phyloP scores from a whole-genome alignment of 2,888 invertebrate genomes.

The Caenorhabditis doughertyi region DNA sequence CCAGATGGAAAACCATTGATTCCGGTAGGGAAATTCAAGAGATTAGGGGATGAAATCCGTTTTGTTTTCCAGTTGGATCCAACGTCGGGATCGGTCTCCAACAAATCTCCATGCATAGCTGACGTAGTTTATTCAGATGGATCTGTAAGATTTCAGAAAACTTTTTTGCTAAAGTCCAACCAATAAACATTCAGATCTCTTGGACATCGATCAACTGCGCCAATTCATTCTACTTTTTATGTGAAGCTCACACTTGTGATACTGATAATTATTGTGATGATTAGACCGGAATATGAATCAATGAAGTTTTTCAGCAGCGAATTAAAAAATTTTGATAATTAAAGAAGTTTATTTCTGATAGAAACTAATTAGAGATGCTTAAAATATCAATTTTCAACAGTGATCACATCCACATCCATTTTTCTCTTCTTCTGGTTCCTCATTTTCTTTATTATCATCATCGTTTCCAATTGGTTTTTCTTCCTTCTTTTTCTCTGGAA shows the following conservation, averaged over 20 bases:
- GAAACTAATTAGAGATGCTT: too few species aligned
- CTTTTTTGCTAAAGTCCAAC: too few species aligned
- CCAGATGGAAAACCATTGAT: conserved; percentile 2
- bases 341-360: too few species aligned
- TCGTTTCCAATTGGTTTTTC: conserved; percentile 9
- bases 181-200: conserved; percentile 1
- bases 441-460: conserved; percentile 11
- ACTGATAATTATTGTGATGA: conserved; percentile 44
- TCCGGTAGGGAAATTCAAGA: too few species aligned
- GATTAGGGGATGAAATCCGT: too few species aligned
- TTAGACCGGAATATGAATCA: too few species aligned
- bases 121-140: conserved; percentile 25
- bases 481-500: conserved; percentile 64
- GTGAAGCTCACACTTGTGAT: conserved; percentile 25
- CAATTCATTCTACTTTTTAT: conserved; percentile 12
- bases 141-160: conserved; percentile 12
- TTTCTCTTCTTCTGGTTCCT: conserved; percentile 21
- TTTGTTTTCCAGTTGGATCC: conserved; percentile 19
- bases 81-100: conserved; percentile 10
- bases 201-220: conserved; percentile 35
- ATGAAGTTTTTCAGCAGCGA: too few species aligned
- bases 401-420: conserved; percentile 50
- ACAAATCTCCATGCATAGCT: conserved; percentile 12
- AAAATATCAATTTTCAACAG: too few species aligned
- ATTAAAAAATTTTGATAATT: too few species aligned